Evolutionary conservation across 2,113 vertebrate genomes (phyloP), one percentile per base, ranked within the genome.

Genomic region (Lipophrys pholis): DNA sequence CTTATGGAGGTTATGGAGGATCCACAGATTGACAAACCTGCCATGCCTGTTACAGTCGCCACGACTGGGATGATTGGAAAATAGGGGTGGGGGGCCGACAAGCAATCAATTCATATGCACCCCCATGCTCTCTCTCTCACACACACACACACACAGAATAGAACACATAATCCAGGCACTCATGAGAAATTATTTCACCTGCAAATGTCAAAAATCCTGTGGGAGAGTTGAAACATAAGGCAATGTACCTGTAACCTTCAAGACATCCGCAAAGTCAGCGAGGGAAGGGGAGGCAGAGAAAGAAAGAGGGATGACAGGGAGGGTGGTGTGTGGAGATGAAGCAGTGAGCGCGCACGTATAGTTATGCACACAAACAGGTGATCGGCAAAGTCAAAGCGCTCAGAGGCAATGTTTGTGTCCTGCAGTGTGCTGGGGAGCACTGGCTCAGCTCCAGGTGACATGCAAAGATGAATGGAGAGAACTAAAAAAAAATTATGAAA

Each of bases 221-320:
- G 15, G 38, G 63, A 54, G 39, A 39, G 43, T 55, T 42, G 21
- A 58, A 66, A 65, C 61, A 50, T 30, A 11, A n/a, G 38, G 11
- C n/a, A 42, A 36, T 6, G 0, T 46, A 65, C 12, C 72, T 70
- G 55, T 73, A 72, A 81, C 82, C 75, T 88, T 85, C 42, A 73
- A 65, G 56, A 71, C 42, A 73, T 67, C 77, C 76, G 77, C 76
- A 89, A 78, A 89, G 78, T 85, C 76, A 87, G 56, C 76, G 17
- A 2, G 21, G 68, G 3, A 46, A 21, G 12, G 21, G 21, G 21
- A 30, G 21, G 21, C 2, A 30, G 21, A 30, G 6, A 11, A 5
- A 38, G 42, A 11, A 67, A 38, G 54, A 10, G 57, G 55, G 49
- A 30, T 54, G 43, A 35, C 17, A 16, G 35, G 0, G 16, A 30